Evolutionary conservation across 2,113 vertebrate genomes (phyloP).

Genomic region (human (Homo sapiens)): GRCh38 chr1:90164001-90164500

Average conservation of each 20-base stretch:
- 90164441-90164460: background rate
- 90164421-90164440: background rate
- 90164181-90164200: background rate
- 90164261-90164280: background rate
- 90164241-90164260: background rate
- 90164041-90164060: background rate
- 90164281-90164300: background rate
- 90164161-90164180: background rate
- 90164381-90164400: background rate
- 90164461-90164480: background rate
- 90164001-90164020: background rate
- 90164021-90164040: background rate
- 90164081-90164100: conserved; percentile 16
- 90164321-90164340: background rate
- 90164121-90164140: conserved; percentile 11
- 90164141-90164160: background rate
- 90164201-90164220: background rate
- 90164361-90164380: background rate
- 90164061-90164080: background rate
- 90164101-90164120: background rate
- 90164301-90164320: background rate
- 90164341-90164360: background rate
- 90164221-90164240: background rate
- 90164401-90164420: background rate
- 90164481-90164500: background rate